phyloP scores from a whole-genome alignment of 2,797 vertebrate species.

The Aselliscus stoliczkanus region DNA sequence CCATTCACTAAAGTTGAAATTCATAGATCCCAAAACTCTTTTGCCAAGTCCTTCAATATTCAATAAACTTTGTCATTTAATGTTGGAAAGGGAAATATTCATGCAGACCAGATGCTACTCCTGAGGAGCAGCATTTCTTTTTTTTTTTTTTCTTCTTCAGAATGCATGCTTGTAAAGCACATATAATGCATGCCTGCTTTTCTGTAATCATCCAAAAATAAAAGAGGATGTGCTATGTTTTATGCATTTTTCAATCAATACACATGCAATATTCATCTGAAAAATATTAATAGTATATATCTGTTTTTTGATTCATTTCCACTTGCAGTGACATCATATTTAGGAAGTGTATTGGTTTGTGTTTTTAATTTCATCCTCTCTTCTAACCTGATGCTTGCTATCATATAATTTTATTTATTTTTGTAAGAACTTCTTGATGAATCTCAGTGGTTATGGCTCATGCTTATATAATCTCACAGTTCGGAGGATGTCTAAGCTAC shows the following conservation, averaged over 20 bases:
- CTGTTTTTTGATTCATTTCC: neutral
- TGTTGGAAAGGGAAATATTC: neutral
- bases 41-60: neutral
- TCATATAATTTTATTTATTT: neutral
- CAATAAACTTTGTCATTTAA: neutral
- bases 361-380: neutral
- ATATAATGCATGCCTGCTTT: neutral
- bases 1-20: neutral
- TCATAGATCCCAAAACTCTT: neutral
- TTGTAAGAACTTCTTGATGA: neutral
- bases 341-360: neutral
- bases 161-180: neutral
- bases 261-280: neutral
- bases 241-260: neutral
- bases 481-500: neutral
- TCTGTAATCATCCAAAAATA: neutral
- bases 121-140: neutral
- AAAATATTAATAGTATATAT: neutral
- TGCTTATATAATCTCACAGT: neutral
- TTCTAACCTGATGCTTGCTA: neutral
- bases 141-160: neutral
- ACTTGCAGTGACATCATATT: neutral
- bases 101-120: neutral
- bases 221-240: neutral
- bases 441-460: neutral